Conservation (phyloP, 2,113 vertebrate species). For the Perognathus longimembris region DNA sequence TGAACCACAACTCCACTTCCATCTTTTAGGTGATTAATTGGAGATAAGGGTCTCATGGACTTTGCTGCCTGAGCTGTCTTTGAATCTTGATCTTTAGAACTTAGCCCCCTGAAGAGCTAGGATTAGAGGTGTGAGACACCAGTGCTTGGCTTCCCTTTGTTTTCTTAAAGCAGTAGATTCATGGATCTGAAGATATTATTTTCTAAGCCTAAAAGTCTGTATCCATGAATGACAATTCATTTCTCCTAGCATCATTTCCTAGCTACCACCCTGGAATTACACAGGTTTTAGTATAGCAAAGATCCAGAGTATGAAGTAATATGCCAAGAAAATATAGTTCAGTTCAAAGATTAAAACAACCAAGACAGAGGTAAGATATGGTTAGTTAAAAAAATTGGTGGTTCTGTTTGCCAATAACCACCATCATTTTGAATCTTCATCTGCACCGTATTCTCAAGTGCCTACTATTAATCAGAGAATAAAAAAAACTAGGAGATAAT, state of each 20-base stretch:
- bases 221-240: background rate
- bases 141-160: too few species aligned
- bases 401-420: conserved; percentile 1
- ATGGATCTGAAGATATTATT: background rate
- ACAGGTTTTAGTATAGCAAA: conserved; percentile 3
- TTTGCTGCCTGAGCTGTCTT: too few species aligned
- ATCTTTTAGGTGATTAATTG: too few species aligned
- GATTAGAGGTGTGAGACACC: too few species aligned
- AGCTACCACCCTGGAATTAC: background rate
- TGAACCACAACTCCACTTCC: too few species aligned
- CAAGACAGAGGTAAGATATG: background rate
- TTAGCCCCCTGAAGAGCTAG: too few species aligned
- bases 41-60: too few species aligned
- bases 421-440: conserved; percentile 33
- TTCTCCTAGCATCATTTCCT: background rate
- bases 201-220: background rate
- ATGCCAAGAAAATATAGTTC: background rate
- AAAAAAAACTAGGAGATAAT: conserved; percentile 36
- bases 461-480: conserved; percentile 7
- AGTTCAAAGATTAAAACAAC: background rate
- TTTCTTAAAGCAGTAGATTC: background rate
- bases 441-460: background rate
- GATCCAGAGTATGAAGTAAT: background rate
- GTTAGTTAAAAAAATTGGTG: background rate
- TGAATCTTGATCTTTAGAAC: too few species aligned